phyloP scores from a whole-genome alignment of 2,888 invertebrate species.

The Octodonta nipae region DNA sequence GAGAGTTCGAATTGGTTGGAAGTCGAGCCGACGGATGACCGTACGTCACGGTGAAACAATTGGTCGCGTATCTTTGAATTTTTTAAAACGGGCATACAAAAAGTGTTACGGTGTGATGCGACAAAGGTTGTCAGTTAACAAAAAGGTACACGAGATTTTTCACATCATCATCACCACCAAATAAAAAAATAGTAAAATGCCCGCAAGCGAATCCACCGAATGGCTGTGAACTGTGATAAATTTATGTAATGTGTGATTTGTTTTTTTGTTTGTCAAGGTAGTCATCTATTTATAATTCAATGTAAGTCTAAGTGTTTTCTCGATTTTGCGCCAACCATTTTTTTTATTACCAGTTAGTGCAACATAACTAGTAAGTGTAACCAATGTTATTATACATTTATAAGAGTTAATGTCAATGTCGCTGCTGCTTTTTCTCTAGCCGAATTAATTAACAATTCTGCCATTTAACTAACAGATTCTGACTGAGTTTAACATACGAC shows the following conservation, averaged over 20 bases:
- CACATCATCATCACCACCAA: conserved; percentile 8
- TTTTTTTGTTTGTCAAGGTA: conserved; percentile 17
- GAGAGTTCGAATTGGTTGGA: conserved; percentile 8
- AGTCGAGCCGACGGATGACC: conserved; percentile 2
- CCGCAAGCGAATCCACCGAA: too few species aligned
- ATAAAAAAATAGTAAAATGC: too few species aligned
- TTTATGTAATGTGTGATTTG: conserved; percentile 17
- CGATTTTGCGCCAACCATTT: too few species aligned
- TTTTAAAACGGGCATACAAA: conserved; percentile 29
- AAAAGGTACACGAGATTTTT: conserved; percentile 28
- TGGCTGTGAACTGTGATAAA: conserved; percentile 15
- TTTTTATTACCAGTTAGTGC: too few species aligned
- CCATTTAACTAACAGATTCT: too few species aligned
- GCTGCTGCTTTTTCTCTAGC: too few species aligned
- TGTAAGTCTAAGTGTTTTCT: conserved; percentile 16
- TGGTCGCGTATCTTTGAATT: conserved; percentile 13
- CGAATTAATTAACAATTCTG: too few species aligned
- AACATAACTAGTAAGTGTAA: too few species aligned
- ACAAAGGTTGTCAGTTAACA: conserved; percentile 32
- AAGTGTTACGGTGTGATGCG: conserved; percentile 34
- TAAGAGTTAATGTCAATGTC: too few species aligned
- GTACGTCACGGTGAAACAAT: conserved; percentile 7
- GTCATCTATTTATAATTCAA: conserved; percentile 16
- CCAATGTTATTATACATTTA: too few species aligned
- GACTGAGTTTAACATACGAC: too few species aligned